These are phyloP conservation scores for Hirtodrosophila cameraria DNA, from an alignment of 2,888 invertebrate species.

Conservation along the genomic window DNA sequence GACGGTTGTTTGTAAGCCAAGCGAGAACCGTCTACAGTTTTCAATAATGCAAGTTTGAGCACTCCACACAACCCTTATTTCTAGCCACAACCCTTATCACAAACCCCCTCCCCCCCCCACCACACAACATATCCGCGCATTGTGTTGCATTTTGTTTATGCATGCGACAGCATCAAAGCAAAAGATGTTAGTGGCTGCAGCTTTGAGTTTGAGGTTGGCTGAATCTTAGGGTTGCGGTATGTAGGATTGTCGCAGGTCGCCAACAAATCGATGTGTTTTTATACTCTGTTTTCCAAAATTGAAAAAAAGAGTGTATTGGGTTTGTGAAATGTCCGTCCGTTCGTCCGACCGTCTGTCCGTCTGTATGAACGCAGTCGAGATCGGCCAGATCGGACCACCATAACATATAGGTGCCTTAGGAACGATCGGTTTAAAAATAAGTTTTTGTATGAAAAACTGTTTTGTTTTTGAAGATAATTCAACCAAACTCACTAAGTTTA, in stretches of 20 bases:
- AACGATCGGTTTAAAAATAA: too few species aligned
- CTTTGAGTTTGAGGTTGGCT: conserved; percentile 1
- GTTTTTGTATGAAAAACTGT: too few species aligned
- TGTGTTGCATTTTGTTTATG: conserved; percentile 76
- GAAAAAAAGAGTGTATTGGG: too few species aligned
- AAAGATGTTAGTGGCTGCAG: conserved; percentile 37
- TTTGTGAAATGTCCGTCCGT: too few species aligned
- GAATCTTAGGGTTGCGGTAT: conserved; percentile 4
- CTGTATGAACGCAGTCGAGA: too few species aligned
- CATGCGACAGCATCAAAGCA: conserved; percentile 65
- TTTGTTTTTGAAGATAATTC: too few species aligned
- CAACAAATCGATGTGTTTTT: conserved; percentile 63
- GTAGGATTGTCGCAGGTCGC: neutral
- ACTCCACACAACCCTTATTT: conserved; percentile 28
- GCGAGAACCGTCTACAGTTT: conserved; percentile 56
- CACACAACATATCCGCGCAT: conserved; percentile 36
- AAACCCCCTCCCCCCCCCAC: neutral
- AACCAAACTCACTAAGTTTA: too few species aligned
- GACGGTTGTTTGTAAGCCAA: too few species aligned
- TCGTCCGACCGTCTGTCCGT: too few species aligned
- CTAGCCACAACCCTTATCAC: conserved; percentile 5
- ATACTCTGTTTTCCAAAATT: too few species aligned
- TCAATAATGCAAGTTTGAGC: conserved; percentile 72
- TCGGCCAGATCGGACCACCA: too few species aligned
- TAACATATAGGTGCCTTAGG: too few species aligned